Percentiles rank a stretch among this genome's conserved stretches.
Conservation (phyloP, 1,140 invertebrate genomes). For the Trichoplusia ni region DNA sequence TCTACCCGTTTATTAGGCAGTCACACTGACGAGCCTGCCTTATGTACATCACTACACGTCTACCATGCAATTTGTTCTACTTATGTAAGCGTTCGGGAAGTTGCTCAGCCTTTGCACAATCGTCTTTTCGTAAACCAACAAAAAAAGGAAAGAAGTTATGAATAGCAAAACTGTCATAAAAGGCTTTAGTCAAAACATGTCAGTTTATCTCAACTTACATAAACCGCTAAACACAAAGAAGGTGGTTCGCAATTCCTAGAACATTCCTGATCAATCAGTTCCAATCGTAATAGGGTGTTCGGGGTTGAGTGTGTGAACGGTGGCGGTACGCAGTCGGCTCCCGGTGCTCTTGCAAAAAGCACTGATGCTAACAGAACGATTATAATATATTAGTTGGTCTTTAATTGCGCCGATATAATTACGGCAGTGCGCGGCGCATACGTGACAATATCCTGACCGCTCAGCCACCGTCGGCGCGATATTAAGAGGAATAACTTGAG, state of each 20-base stretch:
- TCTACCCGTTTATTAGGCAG: slow-evolving; percentile 72
- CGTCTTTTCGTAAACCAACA: no score
- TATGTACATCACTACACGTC: slow-evolving; percentile 58
- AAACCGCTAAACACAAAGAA: neutral
- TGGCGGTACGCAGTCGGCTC: slow-evolving; percentile 60
- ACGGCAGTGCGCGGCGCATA: slow-evolving; percentile 64
- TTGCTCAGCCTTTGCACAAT: slow-evolving; percentile 17
- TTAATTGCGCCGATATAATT: slow-evolving; percentile 80
- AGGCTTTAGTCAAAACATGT: neutral
- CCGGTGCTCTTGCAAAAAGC: slow-evolving; percentile 68
- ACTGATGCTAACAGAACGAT: slow-evolving; percentile 74
- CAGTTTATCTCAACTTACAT: neutral
- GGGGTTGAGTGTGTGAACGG: slow-evolving; percentile 50
- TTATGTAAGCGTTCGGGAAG: slow-evolving; percentile 38
- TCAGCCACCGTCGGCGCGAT: slow-evolving; percentile 67
- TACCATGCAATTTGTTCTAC: slow-evolving; percentile 51
- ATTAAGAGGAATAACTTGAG: slow-evolving; percentile 78
- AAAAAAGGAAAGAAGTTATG: no score
- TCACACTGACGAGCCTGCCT: slow-evolving; percentile 72
- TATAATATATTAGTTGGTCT: slow-evolving; percentile 80
- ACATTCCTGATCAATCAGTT: slow-evolving; percentile 45
- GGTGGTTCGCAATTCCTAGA: slow-evolving; percentile 24
- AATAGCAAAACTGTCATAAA: no score
- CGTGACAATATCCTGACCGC: slow-evolving; percentile 77
- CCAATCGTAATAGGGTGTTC: slow-evolving; percentile 61